Percentiles rank a stretch among this genome's conserved stretches.
Conservation (phyloP, 2,888 invertebrate species). For the Meteorus cinctellus region DNA sequence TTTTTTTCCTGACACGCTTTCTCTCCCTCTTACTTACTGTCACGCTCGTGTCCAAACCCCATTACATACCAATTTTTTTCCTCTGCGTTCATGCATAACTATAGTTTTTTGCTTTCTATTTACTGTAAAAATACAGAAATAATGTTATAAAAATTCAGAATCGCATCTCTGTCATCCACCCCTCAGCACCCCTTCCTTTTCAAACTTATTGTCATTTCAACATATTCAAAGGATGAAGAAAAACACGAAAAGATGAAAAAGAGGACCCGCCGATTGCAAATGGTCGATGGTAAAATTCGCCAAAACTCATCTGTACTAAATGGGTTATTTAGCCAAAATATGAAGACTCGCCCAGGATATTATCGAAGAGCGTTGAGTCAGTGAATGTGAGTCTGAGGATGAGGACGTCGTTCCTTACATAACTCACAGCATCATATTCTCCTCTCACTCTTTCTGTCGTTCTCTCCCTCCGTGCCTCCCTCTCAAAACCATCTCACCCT, state of each 20-base stretch:
- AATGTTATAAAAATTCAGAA: neutral
- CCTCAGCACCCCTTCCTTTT: neutral
- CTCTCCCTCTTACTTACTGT: neutral
- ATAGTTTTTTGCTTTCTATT: neutral
- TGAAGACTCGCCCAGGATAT: neutral
- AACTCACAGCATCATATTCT: slow-evolving; percentile 58
- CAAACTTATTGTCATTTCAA: neutral
- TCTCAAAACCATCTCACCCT: slow-evolving; percentile 20
- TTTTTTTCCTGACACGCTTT: slow-evolving; percentile 11
- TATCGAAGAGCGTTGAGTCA: slow-evolving; percentile 5
- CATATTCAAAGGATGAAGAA: neutral
- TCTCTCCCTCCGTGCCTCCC: neutral
- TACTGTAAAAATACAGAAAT: neutral
- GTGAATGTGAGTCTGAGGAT: slow-evolving; percentile 16
- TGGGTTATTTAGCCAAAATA: neutral
- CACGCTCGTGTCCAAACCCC: too few species aligned
- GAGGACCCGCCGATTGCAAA: too few species aligned
- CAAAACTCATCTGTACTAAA: neutral
- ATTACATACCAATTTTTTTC: neutral
- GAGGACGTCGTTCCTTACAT: slow-evolving; percentile 59
- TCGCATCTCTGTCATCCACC: neutral
- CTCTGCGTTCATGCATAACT: neutral
- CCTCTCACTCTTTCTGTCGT: neutral
- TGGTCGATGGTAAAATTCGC: neutral
- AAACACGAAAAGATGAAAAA: neutral